Evolutionary conservation across 2,113 vertebrate species (phyloP).

Genomic region (Tragelaphus imberbis): DNA sequence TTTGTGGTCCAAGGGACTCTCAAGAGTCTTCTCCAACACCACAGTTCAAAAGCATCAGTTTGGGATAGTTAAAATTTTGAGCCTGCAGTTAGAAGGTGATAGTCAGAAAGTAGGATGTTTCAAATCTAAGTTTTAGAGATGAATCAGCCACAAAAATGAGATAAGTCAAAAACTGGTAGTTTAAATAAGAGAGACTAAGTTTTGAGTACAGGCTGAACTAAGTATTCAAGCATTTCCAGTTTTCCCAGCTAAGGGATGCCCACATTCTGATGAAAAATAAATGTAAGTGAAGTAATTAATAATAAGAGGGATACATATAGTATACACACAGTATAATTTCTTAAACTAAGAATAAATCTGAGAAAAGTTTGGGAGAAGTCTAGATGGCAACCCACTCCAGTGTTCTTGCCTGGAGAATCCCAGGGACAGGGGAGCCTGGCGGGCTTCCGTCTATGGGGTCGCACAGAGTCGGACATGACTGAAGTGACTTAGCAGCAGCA

Average conservation of each 20-base stretch:
- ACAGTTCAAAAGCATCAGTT: too few relatives aligned
- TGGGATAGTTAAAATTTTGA: neutral
- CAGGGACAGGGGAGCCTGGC: too few relatives aligned
- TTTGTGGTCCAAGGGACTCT: too few relatives aligned
- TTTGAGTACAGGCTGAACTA: neutral
- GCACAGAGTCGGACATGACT: too few relatives aligned
- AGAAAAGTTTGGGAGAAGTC: neutral
- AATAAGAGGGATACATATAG: neutral
- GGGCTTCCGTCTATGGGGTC: too few relatives aligned
- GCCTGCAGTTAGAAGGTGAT: neutral
- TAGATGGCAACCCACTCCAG: neutral
- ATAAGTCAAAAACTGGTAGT: neutral
- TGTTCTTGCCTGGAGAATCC: too few relatives aligned
- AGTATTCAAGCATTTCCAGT: neutral
- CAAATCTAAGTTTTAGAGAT: neutral
- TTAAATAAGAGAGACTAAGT: neutral
- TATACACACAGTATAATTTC: neutral
- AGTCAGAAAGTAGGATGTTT: neutral
- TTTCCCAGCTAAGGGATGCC: neutral
- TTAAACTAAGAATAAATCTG: neutral
- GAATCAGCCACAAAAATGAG: neutral
- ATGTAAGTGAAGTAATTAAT: neutral
- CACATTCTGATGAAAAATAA: constrained; percentile 8
- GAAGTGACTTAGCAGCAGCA: too few relatives aligned
- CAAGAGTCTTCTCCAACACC: too few relatives aligned